Evolutionary conservation across 2,888 invertebrate species (phyloP).

Genomic region (Azorinus chamasolen): DNA sequence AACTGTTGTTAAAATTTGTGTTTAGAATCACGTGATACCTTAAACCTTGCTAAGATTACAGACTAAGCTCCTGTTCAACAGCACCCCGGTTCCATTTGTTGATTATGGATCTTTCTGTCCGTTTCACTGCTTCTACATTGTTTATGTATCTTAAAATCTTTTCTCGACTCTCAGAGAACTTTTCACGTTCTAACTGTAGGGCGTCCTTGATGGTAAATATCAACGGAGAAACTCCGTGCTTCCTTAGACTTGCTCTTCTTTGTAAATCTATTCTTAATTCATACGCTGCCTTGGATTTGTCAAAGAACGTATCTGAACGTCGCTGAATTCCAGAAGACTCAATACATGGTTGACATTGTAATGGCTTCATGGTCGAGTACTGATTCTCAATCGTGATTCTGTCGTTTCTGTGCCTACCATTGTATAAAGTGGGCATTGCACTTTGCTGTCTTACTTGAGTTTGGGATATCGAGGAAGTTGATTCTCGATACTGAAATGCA

Average conservation of each 20-base stretch:
- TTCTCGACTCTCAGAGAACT: constrained; percentile 50
- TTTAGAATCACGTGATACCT: too few species aligned
- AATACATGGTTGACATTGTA: neutral
- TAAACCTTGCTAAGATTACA: neutral
- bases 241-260: constrained; percentile 51
- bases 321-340: neutral
- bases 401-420: neutral
- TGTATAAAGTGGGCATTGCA: constrained; percentile 29
- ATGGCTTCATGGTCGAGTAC: neutral
- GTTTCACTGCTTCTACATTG: constrained; percentile 54
- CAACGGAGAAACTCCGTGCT: constrained; percentile 34
- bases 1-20: too few species aligned
- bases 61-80: neutral
- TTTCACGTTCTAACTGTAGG: constrained; percentile 50
- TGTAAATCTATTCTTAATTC: constrained; percentile 58
- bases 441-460: constrained; percentile 41
- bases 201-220: constrained; percentile 54
- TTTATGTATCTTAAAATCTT: constrained; percentile 58
- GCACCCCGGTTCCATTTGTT: constrained; percentile 54
- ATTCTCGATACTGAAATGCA: constrained; percentile 36
- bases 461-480: constrained; percentile 39
- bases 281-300: constrained; percentile 65
- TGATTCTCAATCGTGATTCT: neutral
- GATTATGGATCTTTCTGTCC: constrained; percentile 21
- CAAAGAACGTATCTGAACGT: constrained; percentile 63